Evolutionary conservation across 2,888 invertebrate genomes (phyloP).

Genomic region (Tetragnatha montana): DNA sequence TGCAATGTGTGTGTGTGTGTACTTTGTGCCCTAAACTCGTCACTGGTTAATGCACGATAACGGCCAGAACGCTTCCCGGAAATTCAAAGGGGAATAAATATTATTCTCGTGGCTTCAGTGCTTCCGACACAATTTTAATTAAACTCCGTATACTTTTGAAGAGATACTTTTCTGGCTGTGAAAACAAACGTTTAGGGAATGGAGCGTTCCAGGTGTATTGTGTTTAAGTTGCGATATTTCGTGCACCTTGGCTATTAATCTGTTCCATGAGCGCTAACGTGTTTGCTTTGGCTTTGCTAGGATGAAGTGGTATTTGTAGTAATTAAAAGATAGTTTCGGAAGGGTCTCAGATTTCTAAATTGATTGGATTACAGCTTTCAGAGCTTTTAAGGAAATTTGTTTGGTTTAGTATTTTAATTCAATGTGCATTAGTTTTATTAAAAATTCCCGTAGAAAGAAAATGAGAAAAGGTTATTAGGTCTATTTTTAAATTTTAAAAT

Average conservation of each 20-base stretch:
- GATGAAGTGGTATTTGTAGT: neutral
- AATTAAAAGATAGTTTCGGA: neutral
- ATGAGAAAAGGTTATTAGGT: too few species aligned
- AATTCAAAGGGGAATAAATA: neutral
- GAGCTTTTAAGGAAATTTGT: neutral
- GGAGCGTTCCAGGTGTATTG: neutral
- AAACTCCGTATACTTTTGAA: conserved; percentile 11
- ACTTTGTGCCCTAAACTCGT: neutral
- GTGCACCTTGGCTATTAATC: neutral
- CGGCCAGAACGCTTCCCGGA: neutral
- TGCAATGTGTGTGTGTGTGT: neutral
- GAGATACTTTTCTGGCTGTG: neutral
- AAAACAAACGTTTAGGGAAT: neutral
- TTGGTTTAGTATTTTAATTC: neutral
- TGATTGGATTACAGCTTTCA: neutral
- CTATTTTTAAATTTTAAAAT: too few species aligned
- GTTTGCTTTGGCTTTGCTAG: neutral
- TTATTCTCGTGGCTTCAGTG: neutral
- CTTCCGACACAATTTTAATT: conserved; percentile 29
- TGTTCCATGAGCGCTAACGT: neutral
- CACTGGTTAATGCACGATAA: neutral
- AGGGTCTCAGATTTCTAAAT: neutral
- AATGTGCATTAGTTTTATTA: too few species aligned
- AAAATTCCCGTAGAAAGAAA: too few species aligned
- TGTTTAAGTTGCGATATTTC: neutral